A percentile compares a stretch with the other conserved stretches of the same genome.
phyloP scores from a whole-genome alignment of 2,797 vertebrate species.

The Momotus momota region DNA sequence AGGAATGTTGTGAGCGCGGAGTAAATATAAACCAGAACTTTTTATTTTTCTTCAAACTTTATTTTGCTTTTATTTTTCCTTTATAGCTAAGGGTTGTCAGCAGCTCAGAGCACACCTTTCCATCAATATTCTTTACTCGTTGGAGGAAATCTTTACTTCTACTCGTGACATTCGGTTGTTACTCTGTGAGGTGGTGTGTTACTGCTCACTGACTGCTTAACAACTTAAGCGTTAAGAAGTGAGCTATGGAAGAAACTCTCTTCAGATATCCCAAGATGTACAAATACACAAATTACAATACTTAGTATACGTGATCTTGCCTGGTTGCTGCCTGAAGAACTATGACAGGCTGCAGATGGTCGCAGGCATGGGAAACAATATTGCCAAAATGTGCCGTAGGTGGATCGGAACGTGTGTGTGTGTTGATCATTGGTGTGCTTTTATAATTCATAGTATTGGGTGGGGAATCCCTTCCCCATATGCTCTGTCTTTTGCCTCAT shows the following conservation, averaged over 20 bases:
- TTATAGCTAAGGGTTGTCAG: constrained; percentile 20
- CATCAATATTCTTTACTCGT: background rate
- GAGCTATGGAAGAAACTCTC: background rate
- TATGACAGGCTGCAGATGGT: background rate
- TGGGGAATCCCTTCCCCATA: background rate
- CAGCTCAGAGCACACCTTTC: background rate
- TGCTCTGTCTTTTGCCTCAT: background rate
- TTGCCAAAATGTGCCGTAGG: background rate
- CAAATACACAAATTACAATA: background rate
- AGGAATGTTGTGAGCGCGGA: constrained; percentile 3
- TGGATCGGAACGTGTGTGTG: accelerated
- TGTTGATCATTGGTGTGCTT: background rate
- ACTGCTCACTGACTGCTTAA: background rate
- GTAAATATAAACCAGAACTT: constrained; percentile 48
- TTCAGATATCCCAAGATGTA: background rate
- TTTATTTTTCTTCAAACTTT: constrained; percentile 11
- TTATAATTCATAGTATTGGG: background rate
- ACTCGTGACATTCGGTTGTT: background rate
- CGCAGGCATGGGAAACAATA: background rate
- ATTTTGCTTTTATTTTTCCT: constrained; percentile 42
- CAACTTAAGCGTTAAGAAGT: background rate
- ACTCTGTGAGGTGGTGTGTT: background rate
- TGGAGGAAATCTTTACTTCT: background rate
- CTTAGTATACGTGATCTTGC: background rate
- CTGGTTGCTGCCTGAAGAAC: background rate